These are phyloP conservation scores for Parnassius glacialis DNA, from an alignment of 2,888 invertebrate species.

Conservation along the genomic window DNA sequence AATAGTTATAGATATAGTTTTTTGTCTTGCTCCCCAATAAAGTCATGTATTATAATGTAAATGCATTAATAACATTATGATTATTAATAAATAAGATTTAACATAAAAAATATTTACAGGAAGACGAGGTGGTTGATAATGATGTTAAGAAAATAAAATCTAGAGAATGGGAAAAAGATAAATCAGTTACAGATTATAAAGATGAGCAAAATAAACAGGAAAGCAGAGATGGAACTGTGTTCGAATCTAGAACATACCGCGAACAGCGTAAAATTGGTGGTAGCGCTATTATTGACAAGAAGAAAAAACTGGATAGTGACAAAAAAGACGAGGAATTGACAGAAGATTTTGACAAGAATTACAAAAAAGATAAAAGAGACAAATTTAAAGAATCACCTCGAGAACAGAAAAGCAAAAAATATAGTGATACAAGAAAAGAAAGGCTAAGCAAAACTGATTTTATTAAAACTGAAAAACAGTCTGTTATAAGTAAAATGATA, in stretches of 20 bases:
- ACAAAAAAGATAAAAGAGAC: conserved; percentile 65
- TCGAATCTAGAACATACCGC: conserved; percentile 68
- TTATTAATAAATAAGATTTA: neutral
- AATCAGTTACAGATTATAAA: conserved; percentile 49
- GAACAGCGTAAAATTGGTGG: conserved; percentile 61
- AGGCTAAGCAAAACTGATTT: conserved; percentile 60
- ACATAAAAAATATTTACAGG: conserved; percentile 36
- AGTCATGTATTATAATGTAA: too few relatives aligned
- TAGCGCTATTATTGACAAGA: conserved; percentile 65
- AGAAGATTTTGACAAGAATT: conserved; percentile 63
- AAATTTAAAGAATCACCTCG: conserved; percentile 70
- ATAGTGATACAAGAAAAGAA: conserved; percentile 74
- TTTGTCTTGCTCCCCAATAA: neutral
- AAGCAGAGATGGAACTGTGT: conserved; percentile 59
- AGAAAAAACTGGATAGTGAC: conserved; percentile 67
- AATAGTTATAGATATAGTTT: too few relatives aligned
- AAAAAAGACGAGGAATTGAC: conserved; percentile 68
- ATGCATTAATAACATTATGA: neutral
- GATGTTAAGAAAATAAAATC: conserved; percentile 74
- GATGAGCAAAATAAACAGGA: conserved; percentile 59
- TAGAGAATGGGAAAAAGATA: conserved; percentile 73
- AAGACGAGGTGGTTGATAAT: conserved; percentile 66
- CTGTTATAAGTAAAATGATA: conserved; percentile 60
- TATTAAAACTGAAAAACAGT: conserved; percentile 64
- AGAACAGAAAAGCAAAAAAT: conserved; percentile 73